These are phyloP conservation scores for Corbicula japonica DNA, from an alignment of 2,888 invertebrate species.

Conservation along the genomic window DNA sequence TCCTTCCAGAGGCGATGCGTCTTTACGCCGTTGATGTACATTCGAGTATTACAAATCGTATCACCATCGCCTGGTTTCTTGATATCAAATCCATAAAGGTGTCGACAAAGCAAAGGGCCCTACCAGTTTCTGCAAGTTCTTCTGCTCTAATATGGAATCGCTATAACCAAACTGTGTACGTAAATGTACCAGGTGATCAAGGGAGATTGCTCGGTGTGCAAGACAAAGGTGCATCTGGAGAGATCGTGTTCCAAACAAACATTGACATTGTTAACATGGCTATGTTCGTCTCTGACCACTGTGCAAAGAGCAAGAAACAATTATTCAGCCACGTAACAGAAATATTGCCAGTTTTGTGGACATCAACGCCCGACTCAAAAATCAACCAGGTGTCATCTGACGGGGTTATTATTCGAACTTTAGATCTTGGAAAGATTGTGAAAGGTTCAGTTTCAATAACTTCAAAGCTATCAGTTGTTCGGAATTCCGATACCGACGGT, in stretches of 20 bases:
- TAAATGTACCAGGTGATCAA: neutral
- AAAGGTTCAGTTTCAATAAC: too few relatives aligned
- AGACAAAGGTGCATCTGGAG: neutral
- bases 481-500: too few relatives aligned
- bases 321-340: neutral
- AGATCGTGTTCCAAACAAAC: conserved; percentile 7
- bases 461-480: too few relatives aligned
- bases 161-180: conserved; percentile 4
- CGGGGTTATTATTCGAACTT: neutral
- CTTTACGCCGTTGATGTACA: conserved; percentile 28
- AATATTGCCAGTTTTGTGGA: conserved; percentile 1
- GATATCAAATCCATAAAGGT: conserved; percentile 1
- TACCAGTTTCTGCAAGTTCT: too few relatives aligned
- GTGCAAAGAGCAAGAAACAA: neutral
- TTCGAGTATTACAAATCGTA: neutral
- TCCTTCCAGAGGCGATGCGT: neutral
- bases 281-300: conserved; percentile 28
- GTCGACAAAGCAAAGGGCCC: too few relatives aligned
- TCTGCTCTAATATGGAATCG: conserved; percentile 19
- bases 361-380: neutral
- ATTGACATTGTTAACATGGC: neutral
- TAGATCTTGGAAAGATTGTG: neutral
- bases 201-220: neutral
- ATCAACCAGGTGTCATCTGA: conserved; percentile 17
- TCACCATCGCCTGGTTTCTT: conserved; percentile 31